Base-by-base conservation (phyloP, 2,797 vertebrate genomes). In the Notolepis coatsorum region DNA sequence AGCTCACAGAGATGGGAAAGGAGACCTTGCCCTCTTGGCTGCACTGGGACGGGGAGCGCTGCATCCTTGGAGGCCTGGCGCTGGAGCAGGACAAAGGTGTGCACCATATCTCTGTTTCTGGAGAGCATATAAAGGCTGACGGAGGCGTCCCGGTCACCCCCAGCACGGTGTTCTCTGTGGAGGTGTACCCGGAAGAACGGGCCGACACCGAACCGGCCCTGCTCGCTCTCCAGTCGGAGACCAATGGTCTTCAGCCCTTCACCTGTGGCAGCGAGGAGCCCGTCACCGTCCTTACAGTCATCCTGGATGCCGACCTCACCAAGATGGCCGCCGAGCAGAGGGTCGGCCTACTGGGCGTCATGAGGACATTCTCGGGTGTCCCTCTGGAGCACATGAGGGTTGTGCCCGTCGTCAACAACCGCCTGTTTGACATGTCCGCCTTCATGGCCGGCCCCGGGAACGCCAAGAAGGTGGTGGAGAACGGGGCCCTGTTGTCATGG, bases 391-490 rank as follows among this genome's bases (percentile, higher is more conserved):
- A 93, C 71, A 97, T 98, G 96, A 95, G 96, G 78, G 85, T 96
- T 46, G 95, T 96, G 42, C 96, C 96, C 4, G 96, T 98, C 75
- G 94, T 97, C 72, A 98, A 98, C 88, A 98, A 98, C 71, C 95
- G 96, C 75, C 91, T 98, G 25, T 98, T 98, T 73, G 96, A 98
- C 72, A 98, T 98, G 96, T 96, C 96, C 0, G 96, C 96, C 65
- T 98, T 98, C 81, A 96, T 98, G 96, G 96, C 96, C 37, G 96
- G 96, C 53, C 96, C 96, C 0, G 96, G 96, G 56, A 98, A 98
- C 52, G 96, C 96, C 17, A 98, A 98, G 85, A 98, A 98, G 68
- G 96, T 98, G 65, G 95, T 98, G 33, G 96, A 98, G 82, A 98
- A 98, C 0, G 96, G 96, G 30, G 96, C 96, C 51, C 84, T 98